Evolutionary conservation across 2,888 invertebrate genomes (phyloP).

Genomic region (Crematogaster levior): DNA sequence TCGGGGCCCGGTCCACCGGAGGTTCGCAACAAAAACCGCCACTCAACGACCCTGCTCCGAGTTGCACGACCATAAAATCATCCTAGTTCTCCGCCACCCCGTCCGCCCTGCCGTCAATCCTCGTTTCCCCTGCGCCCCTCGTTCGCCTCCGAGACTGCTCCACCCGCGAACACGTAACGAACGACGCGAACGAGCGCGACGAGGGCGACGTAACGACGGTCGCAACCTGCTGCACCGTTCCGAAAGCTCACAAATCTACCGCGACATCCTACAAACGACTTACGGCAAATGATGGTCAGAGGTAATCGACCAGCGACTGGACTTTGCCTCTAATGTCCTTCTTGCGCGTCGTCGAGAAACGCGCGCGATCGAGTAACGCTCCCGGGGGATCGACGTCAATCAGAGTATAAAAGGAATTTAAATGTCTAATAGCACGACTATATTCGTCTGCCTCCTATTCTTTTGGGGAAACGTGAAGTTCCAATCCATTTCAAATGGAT

Average conservation of each 20-base stretch:
- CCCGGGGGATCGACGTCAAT: slow-evolving; percentile 11
- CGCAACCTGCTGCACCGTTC: slow-evolving; percentile 40
- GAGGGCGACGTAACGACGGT: slow-evolving; percentile 46
- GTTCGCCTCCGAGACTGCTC: slow-evolving; percentile 7
- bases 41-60: slow-evolving; percentile 80
- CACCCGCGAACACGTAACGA: slow-evolving; percentile 54
- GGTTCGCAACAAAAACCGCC: slow-evolving; percentile 80
- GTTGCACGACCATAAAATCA: slow-evolving; percentile 81
- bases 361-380: slow-evolving; percentile 31
- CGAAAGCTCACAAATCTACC: slow-evolving; percentile 54
- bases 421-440: neutral
- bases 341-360: slow-evolving; percentile 29
- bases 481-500: neutral
- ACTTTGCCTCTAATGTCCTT: slow-evolving; percentile 44
- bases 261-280: slow-evolving; percentile 43
- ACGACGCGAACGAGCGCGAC: slow-evolving; percentile 46
- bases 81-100: slow-evolving; percentile 76
- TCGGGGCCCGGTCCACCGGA: slow-evolving; percentile 73
- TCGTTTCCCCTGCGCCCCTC: slow-evolving; percentile 9
- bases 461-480: neutral
- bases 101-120: neutral
- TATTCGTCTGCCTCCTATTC: neutral
- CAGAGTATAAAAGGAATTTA: neutral
- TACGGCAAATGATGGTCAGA: slow-evolving; percentile 40
- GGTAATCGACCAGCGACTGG: slow-evolving; percentile 41